These are phyloP conservation scores for Neoscelio sp. DNA, from an alignment of 2,888 invertebrate genomes.

Conservation along the genomic window DNA sequence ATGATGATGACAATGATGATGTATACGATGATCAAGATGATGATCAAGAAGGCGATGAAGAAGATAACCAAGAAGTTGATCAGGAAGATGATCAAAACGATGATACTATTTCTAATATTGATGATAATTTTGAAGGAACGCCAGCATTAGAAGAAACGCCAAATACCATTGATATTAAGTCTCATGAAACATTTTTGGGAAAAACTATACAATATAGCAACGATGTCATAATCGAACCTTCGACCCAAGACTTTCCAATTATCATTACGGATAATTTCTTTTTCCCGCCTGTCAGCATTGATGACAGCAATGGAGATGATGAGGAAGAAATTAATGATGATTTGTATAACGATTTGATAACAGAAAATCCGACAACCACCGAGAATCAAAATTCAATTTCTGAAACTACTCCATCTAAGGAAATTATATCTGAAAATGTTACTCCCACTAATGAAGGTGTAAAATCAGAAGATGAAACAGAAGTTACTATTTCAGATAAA, in stretches of 20 bases:
- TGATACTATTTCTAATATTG: constrained; percentile 30
- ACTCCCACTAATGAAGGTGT: constrained; percentile 40
- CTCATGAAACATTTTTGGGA: constrained; percentile 42
- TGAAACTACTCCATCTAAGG: constrained; percentile 13
- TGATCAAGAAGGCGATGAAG: constrained; percentile 66
- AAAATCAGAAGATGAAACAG: constrained; percentile 39
- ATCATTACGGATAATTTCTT: constrained; percentile 82
- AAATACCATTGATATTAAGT: constrained; percentile 72
- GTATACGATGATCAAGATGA: constrained; percentile 65
- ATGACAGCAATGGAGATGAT: constrained; percentile 57
- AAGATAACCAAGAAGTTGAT: constrained; percentile 72
- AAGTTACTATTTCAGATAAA: constrained; percentile 5
- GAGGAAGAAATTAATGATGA: constrained; percentile 49
- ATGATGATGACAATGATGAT: constrained; percentile 72
- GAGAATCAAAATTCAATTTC: constrained; percentile 27
- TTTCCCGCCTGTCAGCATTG: constrained; percentile 73
- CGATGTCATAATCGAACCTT: constrained; percentile 51
- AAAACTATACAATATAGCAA: not conserved
- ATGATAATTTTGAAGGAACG: constrained; percentile 68
- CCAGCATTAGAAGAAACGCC: constrained; percentile 75
- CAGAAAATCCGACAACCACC: constrained; percentile 3
- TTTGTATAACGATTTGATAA: constrained; percentile 40
- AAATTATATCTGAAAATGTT: constrained; percentile 21
- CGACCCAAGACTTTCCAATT: constrained; percentile 72
- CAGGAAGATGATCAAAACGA: constrained; percentile 65